Conservation (phyloP, 2,888 invertebrate genomes). For the Notodonta dromedarius region DNA sequence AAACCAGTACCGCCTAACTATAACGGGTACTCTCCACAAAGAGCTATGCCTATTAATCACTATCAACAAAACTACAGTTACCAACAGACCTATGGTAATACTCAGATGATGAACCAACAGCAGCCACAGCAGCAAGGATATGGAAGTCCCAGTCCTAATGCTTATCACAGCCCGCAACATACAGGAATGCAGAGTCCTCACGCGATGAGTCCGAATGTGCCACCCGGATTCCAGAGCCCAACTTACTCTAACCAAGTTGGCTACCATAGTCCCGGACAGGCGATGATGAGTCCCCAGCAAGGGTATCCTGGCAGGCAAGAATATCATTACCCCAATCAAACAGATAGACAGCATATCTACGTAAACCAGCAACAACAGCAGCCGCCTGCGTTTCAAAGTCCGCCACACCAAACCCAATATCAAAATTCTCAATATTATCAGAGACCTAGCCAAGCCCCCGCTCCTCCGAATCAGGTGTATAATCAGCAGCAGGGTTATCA, state of each 20-base stretch:
- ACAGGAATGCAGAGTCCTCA: conserved; percentile 74
- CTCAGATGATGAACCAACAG: conserved; percentile 66
- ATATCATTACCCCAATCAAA: conserved; percentile 67
- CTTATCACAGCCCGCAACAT: conserved; percentile 75
- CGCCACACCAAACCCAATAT: conserved; percentile 74
- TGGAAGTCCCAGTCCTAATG: conserved; percentile 65
- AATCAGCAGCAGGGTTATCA: conserved; percentile 67
- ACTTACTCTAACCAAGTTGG: conserved; percentile 72
- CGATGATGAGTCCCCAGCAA: conserved; percentile 76
- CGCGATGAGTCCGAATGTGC: conserved; percentile 64
- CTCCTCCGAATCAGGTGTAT: conserved; percentile 57
- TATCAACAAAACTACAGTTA: conserved; percentile 74
- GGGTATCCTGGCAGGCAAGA: conserved; percentile 66
- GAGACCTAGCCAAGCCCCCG: conserved; percentile 58
- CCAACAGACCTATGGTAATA: conserved; percentile 67
- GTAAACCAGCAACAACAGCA: conserved; percentile 57
- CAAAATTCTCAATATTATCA: conserved; percentile 74
- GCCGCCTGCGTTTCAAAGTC: conserved; percentile 66
- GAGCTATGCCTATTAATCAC: conserved; percentile 60
- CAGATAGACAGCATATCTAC: conserved; percentile 71
- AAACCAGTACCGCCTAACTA: conserved; percentile 64
- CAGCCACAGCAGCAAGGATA: conserved; percentile 63
- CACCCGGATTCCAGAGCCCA: conserved; percentile 74
- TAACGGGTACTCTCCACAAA: conserved; percentile 73
- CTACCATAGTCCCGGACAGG: conserved; percentile 71